These are phyloP conservation scores for Dendropsophus ebraccatus DNA, from an alignment of 2,113 vertebrate genomes.

Conservation along the genomic window DNA sequence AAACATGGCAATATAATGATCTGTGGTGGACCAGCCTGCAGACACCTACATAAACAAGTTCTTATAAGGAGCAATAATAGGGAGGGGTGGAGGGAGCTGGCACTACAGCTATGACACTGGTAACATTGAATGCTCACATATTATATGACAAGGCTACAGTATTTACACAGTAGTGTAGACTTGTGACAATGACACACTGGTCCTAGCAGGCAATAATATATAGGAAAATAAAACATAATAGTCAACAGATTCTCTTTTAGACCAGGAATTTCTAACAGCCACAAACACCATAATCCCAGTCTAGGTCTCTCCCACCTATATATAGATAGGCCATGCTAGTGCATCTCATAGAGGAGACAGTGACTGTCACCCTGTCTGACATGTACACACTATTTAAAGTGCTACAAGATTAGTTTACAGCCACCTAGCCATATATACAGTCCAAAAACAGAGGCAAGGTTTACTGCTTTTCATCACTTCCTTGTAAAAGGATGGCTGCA, in stretches of 20 bases:
- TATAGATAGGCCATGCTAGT: neutral
- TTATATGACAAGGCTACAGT: neutral
- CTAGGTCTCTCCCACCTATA: neutral
- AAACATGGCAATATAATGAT: no score
- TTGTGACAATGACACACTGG: neutral
- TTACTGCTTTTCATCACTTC: neutral
- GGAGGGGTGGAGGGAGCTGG: no score
- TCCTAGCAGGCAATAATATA: neutral
- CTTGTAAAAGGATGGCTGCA: neutral
- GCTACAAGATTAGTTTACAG: neutral
- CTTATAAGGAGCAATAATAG: no score
- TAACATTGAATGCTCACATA: no score
- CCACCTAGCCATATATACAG: neutral
- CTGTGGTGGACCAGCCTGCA: no score
- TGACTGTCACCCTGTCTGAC: neutral
- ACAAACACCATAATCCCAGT: no score
- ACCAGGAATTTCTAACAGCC: neutral
- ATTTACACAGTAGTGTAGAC: neutral
- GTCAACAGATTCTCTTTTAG: neutral
- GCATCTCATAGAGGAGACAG: neutral
- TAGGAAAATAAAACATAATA: no score
- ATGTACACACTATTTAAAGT: neutral
- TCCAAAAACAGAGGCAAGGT: neutral
- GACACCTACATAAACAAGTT: no score
- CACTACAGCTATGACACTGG: no score